Percentiles rank a stretch among this genome's conserved stretches.
These are phyloP conservation scores for Albula glossodonta DNA, from an alignment of 2,113 vertebrate genomes.

Conservation along the genomic window DNA sequence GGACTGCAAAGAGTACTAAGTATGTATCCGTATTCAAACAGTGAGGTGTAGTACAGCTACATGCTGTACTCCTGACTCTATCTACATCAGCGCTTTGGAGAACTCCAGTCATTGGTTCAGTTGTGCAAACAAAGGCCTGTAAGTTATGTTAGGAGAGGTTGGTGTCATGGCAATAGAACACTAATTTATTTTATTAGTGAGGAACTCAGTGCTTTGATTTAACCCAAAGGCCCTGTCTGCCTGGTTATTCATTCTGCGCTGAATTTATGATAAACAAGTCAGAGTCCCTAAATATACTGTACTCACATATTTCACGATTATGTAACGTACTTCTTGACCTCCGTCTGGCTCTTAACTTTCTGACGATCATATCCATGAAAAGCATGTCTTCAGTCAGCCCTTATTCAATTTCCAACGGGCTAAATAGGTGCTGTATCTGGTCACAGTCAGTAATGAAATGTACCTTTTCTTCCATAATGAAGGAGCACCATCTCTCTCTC, in stretches of 20 bases:
- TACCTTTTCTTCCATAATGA: neutral
- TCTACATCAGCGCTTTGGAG: no score
- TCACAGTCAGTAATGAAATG: neutral
- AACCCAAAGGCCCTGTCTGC: neutral
- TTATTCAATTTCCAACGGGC: no score
- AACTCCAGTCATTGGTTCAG: no score
- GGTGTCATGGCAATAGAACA: neutral
- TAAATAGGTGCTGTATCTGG: neutral
- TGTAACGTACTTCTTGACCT: conserved; percentile 11
- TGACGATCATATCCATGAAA: conserved; percentile 1
- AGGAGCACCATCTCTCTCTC: no score
- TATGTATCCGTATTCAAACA: no score
- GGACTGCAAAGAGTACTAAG: no score
- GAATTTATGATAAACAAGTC: neutral
- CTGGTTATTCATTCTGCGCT: neutral
- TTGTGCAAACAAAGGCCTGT: neutral
- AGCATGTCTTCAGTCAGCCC: neutral
- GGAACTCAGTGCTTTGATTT: conserved; percentile 15
- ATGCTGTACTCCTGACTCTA: no score
- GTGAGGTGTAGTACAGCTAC: no score
- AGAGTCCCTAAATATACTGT: neutral
- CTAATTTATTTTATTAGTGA: neutral
- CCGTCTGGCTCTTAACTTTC: conserved; percentile 2
- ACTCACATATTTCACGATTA: neutral
- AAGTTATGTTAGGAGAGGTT: neutral